Evolutionary conservation across 2,797 vertebrate genomes (phyloP), one percentile per base, ranked within the genome.

Genomic region (Microtus californicus): DNA sequence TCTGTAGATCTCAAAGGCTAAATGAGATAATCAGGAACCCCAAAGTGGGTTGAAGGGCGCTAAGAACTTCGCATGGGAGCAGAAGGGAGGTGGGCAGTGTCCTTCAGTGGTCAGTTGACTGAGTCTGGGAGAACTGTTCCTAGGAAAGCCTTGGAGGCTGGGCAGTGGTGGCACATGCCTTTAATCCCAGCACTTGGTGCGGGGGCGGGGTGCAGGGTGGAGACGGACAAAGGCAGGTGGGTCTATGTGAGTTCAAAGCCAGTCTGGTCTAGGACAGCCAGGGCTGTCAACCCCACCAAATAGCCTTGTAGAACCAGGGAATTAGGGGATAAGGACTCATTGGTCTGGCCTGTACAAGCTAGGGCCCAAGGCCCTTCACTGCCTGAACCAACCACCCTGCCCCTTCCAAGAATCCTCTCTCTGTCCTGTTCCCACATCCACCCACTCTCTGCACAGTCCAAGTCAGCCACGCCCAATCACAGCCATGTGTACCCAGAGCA

Each of bases 71-170:
- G 23, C 54, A 67, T 7, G 15, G 73, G 43, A 69, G 54, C 27
- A 40, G 83, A 29, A 77, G 27, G 54, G 29, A 40, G 25, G 43
- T 3, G 27, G n/a, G 45, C 45, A 59, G 37, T 40, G 10, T 9
- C 5, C 63, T 71, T 69, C n/a, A 5, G 34, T 0, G 2, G 27
- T 12, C 21, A 48, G 4, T 9, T 29, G 29, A 25, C 25, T 12
- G 45, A 51, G 61, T 71, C 73, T 14, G 4, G 89, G 71, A 80
- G 54, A 61, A 56, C 12, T 85, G 43, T n/a, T 67, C 65, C 63
- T 25, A 48, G 14, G 48, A 59, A 4, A 21, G 86, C 54, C 63
- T 6, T 40, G n/a, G 69, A 40, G 85, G 37, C 37, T 10, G 37
- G 0, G 37, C 21, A 11, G 37, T 74, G 21, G 71, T 23, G 10